These are phyloP conservation scores for Cydia pomonella DNA, from an alignment of 1,140 invertebrate species.

Conservation along the genomic window DNA sequence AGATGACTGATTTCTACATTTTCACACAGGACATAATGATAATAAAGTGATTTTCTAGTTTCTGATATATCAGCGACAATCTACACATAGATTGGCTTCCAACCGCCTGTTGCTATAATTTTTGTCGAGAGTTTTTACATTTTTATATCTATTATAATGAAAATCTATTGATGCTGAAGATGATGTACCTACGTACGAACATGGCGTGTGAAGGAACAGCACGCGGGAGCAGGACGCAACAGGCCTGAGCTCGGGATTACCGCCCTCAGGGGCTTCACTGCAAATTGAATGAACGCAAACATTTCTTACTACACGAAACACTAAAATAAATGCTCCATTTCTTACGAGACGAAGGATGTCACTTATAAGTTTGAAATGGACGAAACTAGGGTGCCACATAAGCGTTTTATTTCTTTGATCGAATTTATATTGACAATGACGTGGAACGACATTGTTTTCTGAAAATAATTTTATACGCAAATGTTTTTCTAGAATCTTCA, in stretches of 20 bases:
- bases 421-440: neutral
- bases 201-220: slow-evolving; percentile 32
- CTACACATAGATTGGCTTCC: too few species aligned
- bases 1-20: neutral
- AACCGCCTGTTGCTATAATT: too few species aligned
- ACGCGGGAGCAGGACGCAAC: slow-evolving; percentile 67
- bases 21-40: neutral
- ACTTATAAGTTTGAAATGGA: slow-evolving; percentile 6
- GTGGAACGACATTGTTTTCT: neutral
- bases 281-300: slow-evolving; percentile 75
- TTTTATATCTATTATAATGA: neutral
- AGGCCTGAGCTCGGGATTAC: slow-evolving; percentile 73
- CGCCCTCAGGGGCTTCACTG: slow-evolving; percentile 71
- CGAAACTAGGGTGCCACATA: neutral
- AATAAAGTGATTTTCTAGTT: too few species aligned
- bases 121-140: too few species aligned
- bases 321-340: slow-evolving; percentile 49
- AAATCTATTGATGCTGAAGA: neutral
- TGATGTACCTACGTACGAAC: neutral
- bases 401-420: slow-evolving; percentile 20
- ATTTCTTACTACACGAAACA: slow-evolving; percentile 46
- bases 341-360: slow-evolving; percentile 37
- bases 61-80: too few species aligned
- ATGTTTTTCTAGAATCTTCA: neutral
- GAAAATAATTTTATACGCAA: neutral